Evolutionary conservation across 2,888 invertebrate species (phyloP).

Genomic region (Agapostemon virescens): DNA sequence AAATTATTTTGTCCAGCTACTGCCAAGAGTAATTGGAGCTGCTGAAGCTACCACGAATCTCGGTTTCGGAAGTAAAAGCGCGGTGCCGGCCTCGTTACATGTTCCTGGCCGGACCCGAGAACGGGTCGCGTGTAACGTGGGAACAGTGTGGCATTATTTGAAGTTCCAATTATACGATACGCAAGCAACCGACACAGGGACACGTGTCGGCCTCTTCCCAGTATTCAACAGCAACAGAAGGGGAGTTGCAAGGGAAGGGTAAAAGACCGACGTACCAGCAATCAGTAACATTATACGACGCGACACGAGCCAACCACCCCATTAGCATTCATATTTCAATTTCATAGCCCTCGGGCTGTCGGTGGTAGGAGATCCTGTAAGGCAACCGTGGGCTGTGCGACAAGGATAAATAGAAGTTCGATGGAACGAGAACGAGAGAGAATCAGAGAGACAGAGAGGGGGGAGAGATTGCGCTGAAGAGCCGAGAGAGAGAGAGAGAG

Average conservation of each 20-base stretch:
- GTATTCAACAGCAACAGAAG: conserved; percentile 36
- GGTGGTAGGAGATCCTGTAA: conserved; percentile 54
- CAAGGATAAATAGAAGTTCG: conserved; percentile 51
- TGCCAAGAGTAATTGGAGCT: neutral
- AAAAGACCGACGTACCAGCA: conserved; percentile 57
- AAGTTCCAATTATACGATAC: conserved; percentile 41
- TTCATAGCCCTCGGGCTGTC: conserved; percentile 63
- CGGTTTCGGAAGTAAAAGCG: neutral
- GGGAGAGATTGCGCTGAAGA: neutral
- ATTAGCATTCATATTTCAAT: conserved; percentile 76
- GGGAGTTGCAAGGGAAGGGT: conserved; percentile 24
- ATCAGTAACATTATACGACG: conserved; percentile 68
- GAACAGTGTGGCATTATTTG: conserved; percentile 31
- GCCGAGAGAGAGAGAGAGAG: neutral
- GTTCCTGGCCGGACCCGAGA: neutral
- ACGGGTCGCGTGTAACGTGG: neutral
- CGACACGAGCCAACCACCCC: conserved; percentile 63
- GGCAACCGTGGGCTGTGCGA: conserved; percentile 48
- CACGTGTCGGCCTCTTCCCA: conserved; percentile 44
- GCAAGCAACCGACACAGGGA: conserved; percentile 30
- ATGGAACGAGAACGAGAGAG: conserved; percentile 37
- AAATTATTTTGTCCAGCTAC: neutral
- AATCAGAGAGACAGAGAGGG: conserved; percentile 26
- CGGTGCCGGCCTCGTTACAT: neutral
- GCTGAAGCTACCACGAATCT: neutral